These are phyloP conservation scores for Brienomyrus longianalis DNA, from an alignment of 2,113 vertebrate species.

Conservation along the genomic window DNA sequence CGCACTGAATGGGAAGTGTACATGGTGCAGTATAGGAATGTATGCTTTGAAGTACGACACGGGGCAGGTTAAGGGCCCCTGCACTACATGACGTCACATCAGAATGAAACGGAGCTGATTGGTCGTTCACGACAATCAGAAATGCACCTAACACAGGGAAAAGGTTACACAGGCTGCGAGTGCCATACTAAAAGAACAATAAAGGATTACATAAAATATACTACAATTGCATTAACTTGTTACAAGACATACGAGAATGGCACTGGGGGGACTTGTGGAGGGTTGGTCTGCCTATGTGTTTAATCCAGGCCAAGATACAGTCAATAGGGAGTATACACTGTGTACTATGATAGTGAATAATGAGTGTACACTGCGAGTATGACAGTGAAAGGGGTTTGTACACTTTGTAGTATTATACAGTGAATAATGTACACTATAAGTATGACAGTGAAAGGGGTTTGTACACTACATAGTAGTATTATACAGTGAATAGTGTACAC, in stretches of 20 bases:
- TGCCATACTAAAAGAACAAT: not conserved
- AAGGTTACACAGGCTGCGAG: not conserved
- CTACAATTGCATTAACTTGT: not conserved
- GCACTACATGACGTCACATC: not conserved
- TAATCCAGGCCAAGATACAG: not conserved
- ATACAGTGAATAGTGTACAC: no score
- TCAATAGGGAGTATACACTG: not conserved
- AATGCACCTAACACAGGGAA: no score
- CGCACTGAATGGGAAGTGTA: not conserved
- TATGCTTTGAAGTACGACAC: not conserved
- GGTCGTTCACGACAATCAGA: not conserved
- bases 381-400: no score
- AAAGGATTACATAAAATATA: not conserved
- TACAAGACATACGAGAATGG: not conserved
- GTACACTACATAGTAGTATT: not conserved
- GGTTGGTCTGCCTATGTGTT: not conserved
- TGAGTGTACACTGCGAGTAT: not conserved
- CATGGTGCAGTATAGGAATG: not conserved
- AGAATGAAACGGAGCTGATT: not conserved
- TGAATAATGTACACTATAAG: no score
- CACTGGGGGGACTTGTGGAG: not conserved
- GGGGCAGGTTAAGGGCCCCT: not conserved
- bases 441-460: no score
- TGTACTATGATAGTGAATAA: not conserved
- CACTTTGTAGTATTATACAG: no score